Percentiles rank a stretch among this genome's conserved stretches.
phyloP scores from a whole-genome alignment of 2,113 vertebrate species.

The Hippocampus barbouri region DNA sequence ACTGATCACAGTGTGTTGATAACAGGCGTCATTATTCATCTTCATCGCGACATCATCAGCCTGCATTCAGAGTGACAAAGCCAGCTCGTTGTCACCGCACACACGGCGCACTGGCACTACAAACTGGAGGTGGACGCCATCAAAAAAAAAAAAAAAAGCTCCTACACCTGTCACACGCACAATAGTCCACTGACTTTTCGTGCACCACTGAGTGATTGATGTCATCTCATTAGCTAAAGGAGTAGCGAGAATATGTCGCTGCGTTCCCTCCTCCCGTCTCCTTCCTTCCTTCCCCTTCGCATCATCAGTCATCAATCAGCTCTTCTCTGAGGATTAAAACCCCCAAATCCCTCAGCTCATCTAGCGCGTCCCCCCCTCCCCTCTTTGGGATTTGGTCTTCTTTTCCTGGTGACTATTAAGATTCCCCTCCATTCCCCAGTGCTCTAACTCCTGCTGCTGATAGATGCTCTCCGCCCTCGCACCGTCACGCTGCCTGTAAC shows the following conservation, averaged over 20 bases:
- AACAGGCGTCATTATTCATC: not conserved
- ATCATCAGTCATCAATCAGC: slow-evolving; percentile 58
- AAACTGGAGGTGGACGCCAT: not conserved
- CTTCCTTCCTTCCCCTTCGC: slow-evolving; percentile 33
- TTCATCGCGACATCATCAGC: slow-evolving; percentile 3
- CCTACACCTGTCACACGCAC: slow-evolving; percentile 41
- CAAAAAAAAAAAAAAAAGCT: slow-evolving; percentile 9
- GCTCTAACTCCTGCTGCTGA: slow-evolving; percentile 39
- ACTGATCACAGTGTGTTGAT: not conserved
- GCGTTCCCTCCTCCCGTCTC: slow-evolving; percentile 3
- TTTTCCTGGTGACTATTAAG: slow-evolving; percentile 55
- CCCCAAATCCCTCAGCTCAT: slow-evolving; percentile 65
- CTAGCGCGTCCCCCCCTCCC: slow-evolving; percentile 22
- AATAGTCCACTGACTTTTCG: slow-evolving; percentile 34
- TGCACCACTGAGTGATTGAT: slow-evolving; percentile 55
- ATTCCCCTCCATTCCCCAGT: slow-evolving; percentile 44
- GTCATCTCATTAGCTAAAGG: slow-evolving; percentile 50
- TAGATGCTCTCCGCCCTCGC: slow-evolving; percentile 25
- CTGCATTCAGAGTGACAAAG: not conserved
- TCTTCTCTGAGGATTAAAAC: slow-evolving; percentile 44
- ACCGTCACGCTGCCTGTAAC: slow-evolving; percentile 15
- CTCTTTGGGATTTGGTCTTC: slow-evolving; percentile 32
- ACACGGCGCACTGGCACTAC: not conserved
- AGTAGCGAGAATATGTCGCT: slow-evolving; percentile 27
- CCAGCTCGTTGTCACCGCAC: not conserved